Evolutionary conservation across 2,113 vertebrate genomes (phyloP).

Genomic region (Bagarius yarrelli): DNA sequence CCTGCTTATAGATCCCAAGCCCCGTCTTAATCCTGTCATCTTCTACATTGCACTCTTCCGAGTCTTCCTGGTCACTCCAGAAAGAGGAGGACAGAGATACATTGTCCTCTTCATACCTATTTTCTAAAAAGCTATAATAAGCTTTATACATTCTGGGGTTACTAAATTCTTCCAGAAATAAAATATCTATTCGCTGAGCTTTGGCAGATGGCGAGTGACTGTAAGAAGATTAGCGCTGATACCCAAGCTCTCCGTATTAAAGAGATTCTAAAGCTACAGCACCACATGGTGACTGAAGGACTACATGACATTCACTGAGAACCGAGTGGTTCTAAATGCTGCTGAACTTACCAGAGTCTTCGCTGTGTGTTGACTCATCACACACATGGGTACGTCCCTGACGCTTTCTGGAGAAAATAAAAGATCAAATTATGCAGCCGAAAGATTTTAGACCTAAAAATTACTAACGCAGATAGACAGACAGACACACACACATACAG

Average conservation of each 20-base stretch:
- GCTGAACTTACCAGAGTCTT: conserved; percentile 64
- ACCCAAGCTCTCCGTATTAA: not conserved
- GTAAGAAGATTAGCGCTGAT: conserved; percentile 50
- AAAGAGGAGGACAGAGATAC: conserved; percentile 64
- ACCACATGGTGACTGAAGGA: conserved; percentile 29
- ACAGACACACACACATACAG: too few relatives aligned
- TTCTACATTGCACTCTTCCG: conserved; percentile 17
- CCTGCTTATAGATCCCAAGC: not conserved
- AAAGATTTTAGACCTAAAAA: not conserved
- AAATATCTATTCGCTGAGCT: not conserved
- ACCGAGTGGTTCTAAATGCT: not conserved
- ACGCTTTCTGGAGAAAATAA: conserved; percentile 61
- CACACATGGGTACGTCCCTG: conserved; percentile 63
- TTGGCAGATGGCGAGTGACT: conserved; percentile 33
- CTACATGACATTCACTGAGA: not conserved
- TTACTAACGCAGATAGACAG: not conserved
- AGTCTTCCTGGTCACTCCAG: conserved; percentile 63
- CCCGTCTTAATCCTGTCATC: conserved; percentile 14
- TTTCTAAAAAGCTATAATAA: conserved; percentile 44
- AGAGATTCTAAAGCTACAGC: not conserved
- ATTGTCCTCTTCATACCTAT: conserved; percentile 44
- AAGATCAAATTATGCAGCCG: not conserved
- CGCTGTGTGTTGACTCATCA: conserved; percentile 70
- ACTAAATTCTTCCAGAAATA: not conserved
- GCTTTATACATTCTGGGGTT: conserved; percentile 60